These are phyloP conservation scores for Papilio polyxenes DNA, from an alignment of 1,140 invertebrate species.

Conservation along the genomic window DNA sequence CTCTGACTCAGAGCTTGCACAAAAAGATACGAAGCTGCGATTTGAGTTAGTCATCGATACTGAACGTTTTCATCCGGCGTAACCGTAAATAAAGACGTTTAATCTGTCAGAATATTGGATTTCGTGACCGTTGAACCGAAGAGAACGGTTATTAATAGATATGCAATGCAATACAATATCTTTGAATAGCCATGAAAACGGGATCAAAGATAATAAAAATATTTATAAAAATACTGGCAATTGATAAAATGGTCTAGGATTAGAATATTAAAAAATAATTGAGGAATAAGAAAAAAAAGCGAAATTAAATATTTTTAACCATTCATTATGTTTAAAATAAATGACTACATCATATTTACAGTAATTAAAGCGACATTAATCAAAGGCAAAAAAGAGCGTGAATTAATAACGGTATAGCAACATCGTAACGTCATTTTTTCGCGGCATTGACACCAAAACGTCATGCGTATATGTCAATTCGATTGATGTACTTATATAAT, in stretches of 20 bases:
- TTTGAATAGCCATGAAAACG: conserved; percentile 25
- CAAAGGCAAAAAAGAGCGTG: neutral
- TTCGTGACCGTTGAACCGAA: conserved; percentile 29
- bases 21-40: conserved; percentile 10
- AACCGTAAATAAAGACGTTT: conserved; percentile 33
- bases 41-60: conserved; percentile 19
- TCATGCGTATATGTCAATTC: conserved; percentile 7
- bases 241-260: neutral
- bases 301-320: neutral
- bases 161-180: conserved; percentile 14
- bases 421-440: conserved; percentile 24
- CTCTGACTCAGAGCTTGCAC: conserved; percentile 20
- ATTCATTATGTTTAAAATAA: neutral
- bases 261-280: neutral
- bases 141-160: conserved; percentile 18
- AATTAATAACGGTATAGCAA: conserved; percentile 14
- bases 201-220: neutral
- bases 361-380: neutral
- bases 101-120: conserved; percentile 37
- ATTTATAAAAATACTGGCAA: neutral
- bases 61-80: conserved; percentile 21
- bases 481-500: conserved; percentile 38
- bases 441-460: conserved; percentile 35
- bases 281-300: neutral
- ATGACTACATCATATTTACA: neutral